Evolutionary conservation across 1,140 invertebrate species (phyloP).

Genomic region (Drosophila malerkotliana): DNA sequence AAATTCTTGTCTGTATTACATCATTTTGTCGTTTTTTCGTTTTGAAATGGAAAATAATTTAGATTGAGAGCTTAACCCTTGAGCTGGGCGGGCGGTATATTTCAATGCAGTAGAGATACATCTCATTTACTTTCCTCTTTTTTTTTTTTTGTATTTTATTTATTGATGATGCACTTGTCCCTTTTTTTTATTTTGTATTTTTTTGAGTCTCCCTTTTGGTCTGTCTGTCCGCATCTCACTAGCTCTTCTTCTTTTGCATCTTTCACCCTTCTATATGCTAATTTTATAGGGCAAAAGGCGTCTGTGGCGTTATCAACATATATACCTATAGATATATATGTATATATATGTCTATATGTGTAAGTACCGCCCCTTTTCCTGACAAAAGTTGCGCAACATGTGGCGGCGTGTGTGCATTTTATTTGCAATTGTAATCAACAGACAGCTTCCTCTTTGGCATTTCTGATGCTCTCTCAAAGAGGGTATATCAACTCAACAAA

Average conservation of each 20-base stretch:
- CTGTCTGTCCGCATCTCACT: slow-evolving; percentile 34
- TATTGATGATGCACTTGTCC: slow-evolving; percentile 45
- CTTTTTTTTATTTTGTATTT: slow-evolving; percentile 26
- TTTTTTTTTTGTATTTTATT: background rate
- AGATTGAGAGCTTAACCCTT: background rate
- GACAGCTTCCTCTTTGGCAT: slow-evolving; percentile 52
- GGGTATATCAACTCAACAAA: background rate
- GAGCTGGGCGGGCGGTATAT: no score
- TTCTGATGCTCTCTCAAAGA: slow-evolving; percentile 17
- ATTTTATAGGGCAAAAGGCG: slow-evolving; percentile 64
- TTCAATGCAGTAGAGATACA: background rate
- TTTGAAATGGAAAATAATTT: slow-evolving; percentile 1
- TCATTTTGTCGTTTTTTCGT: slow-evolving; percentile 18
- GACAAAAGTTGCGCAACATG: slow-evolving; percentile 71
- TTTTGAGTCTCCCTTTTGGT: slow-evolving; percentile 24
- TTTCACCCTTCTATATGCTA: slow-evolving; percentile 41
- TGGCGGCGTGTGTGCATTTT: slow-evolving; percentile 58
- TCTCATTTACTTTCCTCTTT: slow-evolving; percentile 28
- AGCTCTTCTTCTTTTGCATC: background rate
- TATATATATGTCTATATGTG: background rate
- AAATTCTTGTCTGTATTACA: slow-evolving; percentile 53
- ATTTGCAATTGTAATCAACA: slow-evolving; percentile 77
- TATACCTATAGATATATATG: slow-evolving; percentile 8
- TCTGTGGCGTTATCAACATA: slow-evolving; percentile 27
- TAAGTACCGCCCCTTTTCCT: slow-evolving; percentile 14